Conservation (phyloP, 2,888 invertebrate genomes). For the Drosophila differens region DNA sequence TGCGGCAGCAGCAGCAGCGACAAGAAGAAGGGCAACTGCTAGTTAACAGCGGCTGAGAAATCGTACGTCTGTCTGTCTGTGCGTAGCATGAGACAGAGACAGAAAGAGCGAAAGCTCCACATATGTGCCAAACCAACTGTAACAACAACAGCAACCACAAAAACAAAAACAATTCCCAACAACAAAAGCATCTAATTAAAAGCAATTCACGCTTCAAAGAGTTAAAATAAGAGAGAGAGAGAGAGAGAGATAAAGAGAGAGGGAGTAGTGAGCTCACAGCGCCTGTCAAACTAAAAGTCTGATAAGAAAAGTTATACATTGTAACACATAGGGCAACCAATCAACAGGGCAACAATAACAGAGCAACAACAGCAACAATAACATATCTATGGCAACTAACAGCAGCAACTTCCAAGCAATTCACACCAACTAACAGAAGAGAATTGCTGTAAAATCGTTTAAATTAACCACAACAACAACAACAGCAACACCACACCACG, state of each 20-base stretch:
- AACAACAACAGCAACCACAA: constrained; percentile 35
- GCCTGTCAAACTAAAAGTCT: constrained; percentile 60
- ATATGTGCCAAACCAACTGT: constrained; percentile 61
- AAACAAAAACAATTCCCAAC: constrained; percentile 18
- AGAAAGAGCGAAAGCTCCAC: constrained; percentile 56
- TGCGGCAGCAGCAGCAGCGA: constrained; percentile 45
- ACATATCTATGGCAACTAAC: constrained; percentile 44
- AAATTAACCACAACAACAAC: constrained; percentile 3
- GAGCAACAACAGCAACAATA: constrained; percentile 31
- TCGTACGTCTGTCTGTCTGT: constrained; percentile 27
- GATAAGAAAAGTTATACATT: constrained; percentile 56
- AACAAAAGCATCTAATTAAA: constrained; percentile 37
- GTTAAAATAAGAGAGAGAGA: constrained; percentile 17
- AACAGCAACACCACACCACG: neutral
- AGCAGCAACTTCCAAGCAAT: constrained; percentile 30
- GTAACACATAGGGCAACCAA: constrained; percentile 34
- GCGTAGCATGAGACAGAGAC: constrained; percentile 69
- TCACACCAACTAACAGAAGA: constrained; percentile 32
- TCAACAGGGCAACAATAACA: constrained; percentile 39
- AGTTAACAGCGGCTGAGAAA: constrained; percentile 42
- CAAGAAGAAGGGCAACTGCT: constrained; percentile 42
- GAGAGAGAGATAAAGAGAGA: constrained; percentile 24
- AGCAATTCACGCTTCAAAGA: constrained; percentile 59
- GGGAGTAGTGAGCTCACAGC: constrained; percentile 44
- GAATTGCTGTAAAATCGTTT: constrained; percentile 14